Base-by-base conservation (phyloP, 2,888 invertebrate genomes). In the Pantelozetes paolii region DNA sequence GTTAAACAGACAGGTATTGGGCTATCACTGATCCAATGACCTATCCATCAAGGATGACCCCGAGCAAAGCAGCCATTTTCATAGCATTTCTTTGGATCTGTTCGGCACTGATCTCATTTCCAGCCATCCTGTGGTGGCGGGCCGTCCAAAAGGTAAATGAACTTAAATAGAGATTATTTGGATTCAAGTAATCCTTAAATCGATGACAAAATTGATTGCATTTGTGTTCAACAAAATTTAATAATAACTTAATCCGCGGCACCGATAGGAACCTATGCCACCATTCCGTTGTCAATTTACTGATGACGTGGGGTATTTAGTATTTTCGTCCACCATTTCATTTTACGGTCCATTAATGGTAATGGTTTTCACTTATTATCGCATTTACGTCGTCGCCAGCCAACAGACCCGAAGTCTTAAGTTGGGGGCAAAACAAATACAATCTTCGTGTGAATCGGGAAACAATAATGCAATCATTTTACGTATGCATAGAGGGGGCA, bases 11-110 rank as follows among this genome's bases (percentile, higher is more conserved):
- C 82, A 88, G 96, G 23, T 99, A 98, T 83, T 96, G 97, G 96
- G 98, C 98, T 64, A 98, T 98, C 77, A 96, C 95, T 18, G 96
- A 98, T 84, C 98, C 99, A 0, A 95, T 99, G 78, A 92, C 93
- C 69, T 99, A 99, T 84, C 95, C 97, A 1, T 92, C 91, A 85
- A 86, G 90, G 77, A 97, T 99, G 93, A 94, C 93, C 32, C 88
- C 91, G 57, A 88, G 89, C 75, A 87, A 92, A 75, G 94, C 96
- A 0, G 89, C 89, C 3, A 86, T 91, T 32, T 86, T 97, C 11
- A 97, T 99, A 76, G 91, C 91, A 0, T 89, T 90, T 9, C 96
- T 98, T 8, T 99, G 98, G 98, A 87, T 97, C 48, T 94, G 96
- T 82, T 95, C 97, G 18, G 91, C 94, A 75, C 90, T 93, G 28